These are phyloP conservation scores for Caradrina kadenii DNA, from an alignment of 2,888 invertebrate genomes.

Conservation along the genomic window DNA sequence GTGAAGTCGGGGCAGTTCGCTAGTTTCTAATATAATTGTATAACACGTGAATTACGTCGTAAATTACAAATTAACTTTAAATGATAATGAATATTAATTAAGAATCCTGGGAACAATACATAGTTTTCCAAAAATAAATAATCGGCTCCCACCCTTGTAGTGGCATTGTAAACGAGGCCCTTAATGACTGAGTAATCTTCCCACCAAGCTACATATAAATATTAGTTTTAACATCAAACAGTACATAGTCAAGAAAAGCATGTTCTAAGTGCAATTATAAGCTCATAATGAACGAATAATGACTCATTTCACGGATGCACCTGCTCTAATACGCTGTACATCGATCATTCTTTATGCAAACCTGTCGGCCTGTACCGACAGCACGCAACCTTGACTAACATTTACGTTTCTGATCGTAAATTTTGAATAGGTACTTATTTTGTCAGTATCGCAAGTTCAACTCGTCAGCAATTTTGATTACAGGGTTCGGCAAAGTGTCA, in stretches of 20 bases:
- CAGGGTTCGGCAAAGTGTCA: no score
- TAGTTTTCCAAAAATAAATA: neutral
- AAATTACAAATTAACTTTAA: no score
- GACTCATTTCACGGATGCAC: conserved; percentile 71
- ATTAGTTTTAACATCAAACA: conserved; percentile 20
- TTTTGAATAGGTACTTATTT: neutral
- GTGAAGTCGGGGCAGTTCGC: no score
- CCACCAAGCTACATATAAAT: conserved; percentile 1
- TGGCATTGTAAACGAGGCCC: no score
- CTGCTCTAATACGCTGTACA: conserved; percentile 65
- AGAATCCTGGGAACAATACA: neutral
- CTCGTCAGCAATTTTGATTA: no score
- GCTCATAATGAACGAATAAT: conserved; percentile 64
- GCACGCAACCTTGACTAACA: conserved; percentile 40
- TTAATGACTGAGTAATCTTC: conserved; percentile 21
- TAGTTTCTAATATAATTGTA: no score
- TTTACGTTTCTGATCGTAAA: neutral
- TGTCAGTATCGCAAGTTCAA: no score
- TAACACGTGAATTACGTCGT: no score
- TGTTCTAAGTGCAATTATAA: conserved; percentile 56
- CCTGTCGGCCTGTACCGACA: conserved; percentile 60
- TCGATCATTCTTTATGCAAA: conserved; percentile 71
- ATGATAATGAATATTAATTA: no score
- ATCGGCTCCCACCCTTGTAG: no score
- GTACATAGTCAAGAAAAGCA: conserved; percentile 28